Evolutionary conservation across 2,113 vertebrate genomes (phyloP).

Genomic region (Cichladusa arquata): DNA sequence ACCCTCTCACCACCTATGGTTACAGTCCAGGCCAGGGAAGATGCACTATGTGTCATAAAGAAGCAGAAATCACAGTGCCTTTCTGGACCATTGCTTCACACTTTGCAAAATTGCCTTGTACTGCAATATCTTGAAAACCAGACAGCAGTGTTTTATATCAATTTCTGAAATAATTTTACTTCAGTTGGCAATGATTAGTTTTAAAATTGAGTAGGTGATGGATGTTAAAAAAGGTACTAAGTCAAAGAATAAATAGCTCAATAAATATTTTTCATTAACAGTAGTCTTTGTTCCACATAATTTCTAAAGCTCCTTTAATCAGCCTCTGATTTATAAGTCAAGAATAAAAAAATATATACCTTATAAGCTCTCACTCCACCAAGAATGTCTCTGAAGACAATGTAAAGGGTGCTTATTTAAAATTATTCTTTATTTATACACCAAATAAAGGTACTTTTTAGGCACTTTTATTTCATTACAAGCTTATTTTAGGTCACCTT

Average conservation of each 20-base stretch:
- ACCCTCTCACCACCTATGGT: neutral
- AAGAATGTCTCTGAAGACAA: neutral
- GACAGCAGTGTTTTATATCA: neutral
- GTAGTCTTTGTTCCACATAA: neutral
- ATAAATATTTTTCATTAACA: conserved; percentile 2
- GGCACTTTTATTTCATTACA: neutral
- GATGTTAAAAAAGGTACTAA: neutral
- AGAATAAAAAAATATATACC: neutral
- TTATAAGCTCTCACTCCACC: neutral
- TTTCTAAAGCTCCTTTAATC: neutral
- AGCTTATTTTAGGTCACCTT: neutral
- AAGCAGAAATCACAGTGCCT: neutral
- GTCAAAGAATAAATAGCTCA: neutral
- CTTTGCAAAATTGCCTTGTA: neutral
- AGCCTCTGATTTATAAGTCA: neutral
- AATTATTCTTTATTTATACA: neutral
- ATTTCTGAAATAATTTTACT: neutral
- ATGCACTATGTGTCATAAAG: neutral
- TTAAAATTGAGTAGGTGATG: neutral
- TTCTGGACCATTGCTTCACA: neutral
- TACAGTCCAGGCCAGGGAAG: neutral
- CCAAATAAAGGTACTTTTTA: neutral
- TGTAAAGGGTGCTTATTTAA: neutral
- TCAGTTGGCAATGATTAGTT: neutral
- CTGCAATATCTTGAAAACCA: neutral